phyloP scores from a whole-genome alignment of 2,797 vertebrate species.

The Euphonia xanthogaster region DNA sequence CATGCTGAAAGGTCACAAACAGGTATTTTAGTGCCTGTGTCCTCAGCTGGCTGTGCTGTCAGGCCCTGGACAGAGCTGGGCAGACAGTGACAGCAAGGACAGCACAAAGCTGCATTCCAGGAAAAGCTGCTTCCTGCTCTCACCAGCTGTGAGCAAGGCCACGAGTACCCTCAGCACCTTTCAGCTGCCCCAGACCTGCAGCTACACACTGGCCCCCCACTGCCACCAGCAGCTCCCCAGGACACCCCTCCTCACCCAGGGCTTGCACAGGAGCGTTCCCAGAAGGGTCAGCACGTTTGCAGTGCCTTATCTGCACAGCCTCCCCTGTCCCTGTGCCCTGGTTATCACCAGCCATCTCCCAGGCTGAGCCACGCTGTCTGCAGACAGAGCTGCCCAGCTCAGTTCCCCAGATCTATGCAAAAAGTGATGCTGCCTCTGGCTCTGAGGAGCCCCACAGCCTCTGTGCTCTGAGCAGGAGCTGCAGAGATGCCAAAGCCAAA shows the following conservation, averaged over 20 bases:
- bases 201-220: rapidly evolving
- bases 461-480: not conserved
- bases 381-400: not conserved
- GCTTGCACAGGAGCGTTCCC: not conserved
- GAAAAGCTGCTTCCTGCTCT: not conserved
- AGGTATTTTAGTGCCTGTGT: rapidly evolving
- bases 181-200: not conserved
- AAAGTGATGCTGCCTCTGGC: not conserved
- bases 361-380: not conserved
- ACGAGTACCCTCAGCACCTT: rapidly evolving
- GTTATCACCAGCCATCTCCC: not conserved
- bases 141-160: not conserved
- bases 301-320: not conserved
- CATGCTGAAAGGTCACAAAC: rapidly evolving
- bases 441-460: not conserved
- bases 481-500: not conserved
- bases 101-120: rapidly evolving
- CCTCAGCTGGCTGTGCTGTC: not conserved
- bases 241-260: too few relatives aligned
- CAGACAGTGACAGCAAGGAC: not conserved
- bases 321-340: not conserved
- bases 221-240: not conserved
- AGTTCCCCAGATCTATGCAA: not conserved
- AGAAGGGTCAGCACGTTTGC: not conserved
- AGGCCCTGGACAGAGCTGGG: not conserved